Base-by-base conservation (phyloP, 2,797 vertebrate species). In the Allobates femoralis region DNA sequence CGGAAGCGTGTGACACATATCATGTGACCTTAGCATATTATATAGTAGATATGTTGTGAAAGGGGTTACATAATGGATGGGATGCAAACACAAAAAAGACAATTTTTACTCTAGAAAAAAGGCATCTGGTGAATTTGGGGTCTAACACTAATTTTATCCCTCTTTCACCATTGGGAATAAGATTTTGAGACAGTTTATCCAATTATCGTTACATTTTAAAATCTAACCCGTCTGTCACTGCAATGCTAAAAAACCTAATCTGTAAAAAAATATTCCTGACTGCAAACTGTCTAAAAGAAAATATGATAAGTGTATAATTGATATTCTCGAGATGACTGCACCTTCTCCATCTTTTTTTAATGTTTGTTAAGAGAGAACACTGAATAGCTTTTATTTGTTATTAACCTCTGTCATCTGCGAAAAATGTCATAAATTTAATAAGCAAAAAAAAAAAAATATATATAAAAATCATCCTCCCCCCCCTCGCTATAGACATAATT, bases 381-480 rank as follows among this genome's bases (percentile, higher is more conserved):
- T 89, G 89, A 78, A 85, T 55, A 50, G 89, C 85, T 90, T 75
- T 87, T 90, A 55, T 16, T 76, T 12, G 89, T 85, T 89, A 91
- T 92, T 90, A 92, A 90, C 87, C 89, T 90, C 88, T 90, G 88
- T 89, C 90, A 89, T 83, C 8, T 83, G 90, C 89, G 91, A 86
- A 89, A 88, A 90, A 91, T 76, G 91, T 80, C 88, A 89, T 86
- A 89, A 80, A 67, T 30, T 87, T 91, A 91, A 87, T 85, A 88
- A 84, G 77, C 60, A 41, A 85, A 89, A 84, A 89, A 90, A n/a
- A n/a, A n/a, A n/a, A n/a, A n/a, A n/a, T n/a, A n/a, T n/a, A n/a
- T n/a, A 82, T 88, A 91, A 92, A 92, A 92, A 91, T 90, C 91
- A 30, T 26, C 11, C 15, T 34, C 15, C 21, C 11, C 8, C 28